A percentile compares a stretch with the other conserved stretches of the same genome.
phyloP scores from a whole-genome alignment of 2,797 vertebrate species.

The Poeciliopsis presidionis region DNA sequence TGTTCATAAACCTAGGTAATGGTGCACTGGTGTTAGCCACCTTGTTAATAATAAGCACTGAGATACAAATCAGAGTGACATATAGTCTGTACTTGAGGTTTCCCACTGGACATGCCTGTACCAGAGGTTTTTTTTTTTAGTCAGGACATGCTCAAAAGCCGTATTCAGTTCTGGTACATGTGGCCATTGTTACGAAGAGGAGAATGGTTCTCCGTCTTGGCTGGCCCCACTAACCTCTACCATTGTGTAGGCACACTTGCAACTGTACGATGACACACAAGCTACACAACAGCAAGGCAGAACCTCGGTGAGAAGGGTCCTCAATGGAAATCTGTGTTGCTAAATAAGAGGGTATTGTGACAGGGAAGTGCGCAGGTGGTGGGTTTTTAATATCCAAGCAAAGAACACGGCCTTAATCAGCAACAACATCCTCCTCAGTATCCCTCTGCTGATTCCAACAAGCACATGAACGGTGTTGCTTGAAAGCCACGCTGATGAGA shows the following conservation, averaged over 20 bases:
- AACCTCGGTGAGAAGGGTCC: slow-evolving; percentile 45
- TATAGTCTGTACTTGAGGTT: slow-evolving; percentile 73
- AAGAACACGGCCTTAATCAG: slow-evolving; percentile 73
- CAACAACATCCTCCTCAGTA: slow-evolving; percentile 68
- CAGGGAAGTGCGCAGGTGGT: slow-evolving; percentile 73
- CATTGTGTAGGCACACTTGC: slow-evolving; percentile 68
- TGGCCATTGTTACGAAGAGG: slow-evolving; percentile 75
- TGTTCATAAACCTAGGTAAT: slow-evolving; percentile 74
- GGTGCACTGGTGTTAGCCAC: slow-evolving; percentile 69
- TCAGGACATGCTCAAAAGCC: slow-evolving; percentile 75
- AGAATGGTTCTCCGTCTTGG: slow-evolving; percentile 71
- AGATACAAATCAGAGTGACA: slow-evolving; percentile 85
- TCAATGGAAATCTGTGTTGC: slow-evolving; percentile 69
- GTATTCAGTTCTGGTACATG: slow-evolving; percentile 75
- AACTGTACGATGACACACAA: slow-evolving; percentile 54
- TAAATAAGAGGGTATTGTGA: slow-evolving; percentile 74
- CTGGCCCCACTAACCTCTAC: slow-evolving; percentile 74
- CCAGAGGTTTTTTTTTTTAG: slow-evolving; percentile 61
- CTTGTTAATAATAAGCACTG: slow-evolving; percentile 78
- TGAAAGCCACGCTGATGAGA: slow-evolving; percentile 76
- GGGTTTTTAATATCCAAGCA: slow-evolving; percentile 70
- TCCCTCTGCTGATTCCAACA: slow-evolving; percentile 69
- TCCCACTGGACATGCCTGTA: slow-evolving; percentile 73
- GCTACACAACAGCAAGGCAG: slow-evolving; percentile 57
- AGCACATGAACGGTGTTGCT: slow-evolving; percentile 64